These are phyloP conservation scores for Agrochola litura DNA, from an alignment of 2,888 invertebrate species.

Conservation along the genomic window DNA sequence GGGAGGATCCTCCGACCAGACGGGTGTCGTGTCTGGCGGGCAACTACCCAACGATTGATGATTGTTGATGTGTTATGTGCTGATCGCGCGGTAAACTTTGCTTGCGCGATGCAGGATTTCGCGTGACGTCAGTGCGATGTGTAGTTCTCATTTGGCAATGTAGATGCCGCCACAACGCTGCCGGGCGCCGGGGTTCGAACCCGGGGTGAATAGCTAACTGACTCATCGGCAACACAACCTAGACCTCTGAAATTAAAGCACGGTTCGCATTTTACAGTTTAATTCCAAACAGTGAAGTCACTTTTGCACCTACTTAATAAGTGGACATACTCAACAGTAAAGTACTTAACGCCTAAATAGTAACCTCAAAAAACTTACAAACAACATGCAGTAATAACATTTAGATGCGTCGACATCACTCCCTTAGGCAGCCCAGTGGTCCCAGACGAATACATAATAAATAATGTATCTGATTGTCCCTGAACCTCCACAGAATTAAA, in stretches of 20 bases:
- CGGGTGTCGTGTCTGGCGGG: too few species aligned
- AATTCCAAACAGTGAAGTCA: not conserved
- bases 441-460: slow-evolving; percentile 84
- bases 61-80: too few species aligned
- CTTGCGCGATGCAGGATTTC: too few species aligned
- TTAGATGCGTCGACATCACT: slow-evolving; percentile 81
- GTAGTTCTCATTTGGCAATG: too few species aligned
- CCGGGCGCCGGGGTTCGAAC: not conserved
- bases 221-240: not conserved
- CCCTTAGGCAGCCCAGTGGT: slow-evolving; percentile 86
- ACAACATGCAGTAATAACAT: slow-evolving; percentile 70
- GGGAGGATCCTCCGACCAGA: too few species aligned
- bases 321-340: not conserved
- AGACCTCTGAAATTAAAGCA: not conserved
- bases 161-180: too few species aligned
- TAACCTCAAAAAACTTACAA: slow-evolving; percentile 72
- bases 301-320: not conserved
- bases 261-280: not conserved
- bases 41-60: too few species aligned
- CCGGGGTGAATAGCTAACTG: too few species aligned
- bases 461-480: slow-evolving; percentile 75
- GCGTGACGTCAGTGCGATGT: too few species aligned
- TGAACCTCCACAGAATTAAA: slow-evolving; percentile 74
- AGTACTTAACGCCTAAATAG: not conserved
- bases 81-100: too few species aligned